Conservation (phyloP, 2,888 invertebrate species). For the Noctua pronuba region DNA sequence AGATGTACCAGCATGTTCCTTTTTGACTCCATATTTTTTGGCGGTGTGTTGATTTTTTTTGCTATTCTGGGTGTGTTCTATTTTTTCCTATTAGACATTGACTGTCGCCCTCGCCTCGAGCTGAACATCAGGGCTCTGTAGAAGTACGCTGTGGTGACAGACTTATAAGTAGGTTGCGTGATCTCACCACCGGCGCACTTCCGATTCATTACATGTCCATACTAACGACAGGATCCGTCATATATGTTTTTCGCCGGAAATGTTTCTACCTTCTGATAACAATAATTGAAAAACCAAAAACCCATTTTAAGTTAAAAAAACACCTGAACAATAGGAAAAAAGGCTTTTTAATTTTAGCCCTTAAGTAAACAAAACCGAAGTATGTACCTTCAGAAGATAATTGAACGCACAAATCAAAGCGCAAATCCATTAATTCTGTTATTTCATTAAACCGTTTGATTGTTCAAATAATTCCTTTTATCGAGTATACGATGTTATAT, state of each 20-base stretch:
- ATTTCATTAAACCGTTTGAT: constrained; percentile 34
- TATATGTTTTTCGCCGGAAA: too few species aligned
- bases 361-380: constrained; percentile 6
- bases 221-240: too few species aligned
- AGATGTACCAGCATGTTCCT: background rate
- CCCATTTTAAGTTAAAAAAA: background rate
- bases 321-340: background rate
- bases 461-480: constrained; percentile 29
- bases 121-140: too few species aligned
- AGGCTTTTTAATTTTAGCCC: background rate
- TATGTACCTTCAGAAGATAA: constrained; percentile 1
- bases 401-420: constrained; percentile 28
- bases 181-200: too few species aligned
- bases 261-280: background rate
- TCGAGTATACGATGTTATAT: constrained; percentile 1
- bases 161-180: too few species aligned
- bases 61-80: too few species aligned
- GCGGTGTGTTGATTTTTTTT: too few species aligned
- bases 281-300: background rate
- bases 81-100: too few species aligned
- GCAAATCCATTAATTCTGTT: constrained; percentile 30
- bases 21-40: background rate
- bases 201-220: too few species aligned
- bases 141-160: too few species aligned
- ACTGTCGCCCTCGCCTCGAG: too few species aligned